phyloP scores from a whole-genome alignment of 2,888 invertebrate genomes.

The Pogonocherus hispidulus region DNA sequence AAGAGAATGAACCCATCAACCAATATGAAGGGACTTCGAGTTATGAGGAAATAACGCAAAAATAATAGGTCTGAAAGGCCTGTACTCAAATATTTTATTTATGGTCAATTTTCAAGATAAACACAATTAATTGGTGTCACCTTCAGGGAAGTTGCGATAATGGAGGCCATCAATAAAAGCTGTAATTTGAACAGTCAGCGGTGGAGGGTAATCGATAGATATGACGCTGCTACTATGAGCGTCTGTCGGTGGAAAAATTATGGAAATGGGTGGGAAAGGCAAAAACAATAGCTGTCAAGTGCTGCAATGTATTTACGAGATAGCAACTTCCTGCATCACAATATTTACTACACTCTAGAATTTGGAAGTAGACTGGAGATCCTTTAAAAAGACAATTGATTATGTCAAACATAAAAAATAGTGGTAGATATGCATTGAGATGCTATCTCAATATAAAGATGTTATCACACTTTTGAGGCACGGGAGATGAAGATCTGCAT shows the following conservation, averaged over 20 bases:
- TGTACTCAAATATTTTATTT: slow-evolving; percentile 50
- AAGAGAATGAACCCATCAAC: neutral
- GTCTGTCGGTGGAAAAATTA: slow-evolving; percentile 13
- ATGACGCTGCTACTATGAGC: slow-evolving; percentile 42
- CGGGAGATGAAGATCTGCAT: too few species aligned
- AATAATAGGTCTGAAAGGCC: slow-evolving; percentile 29
- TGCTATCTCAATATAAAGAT: too few species aligned
- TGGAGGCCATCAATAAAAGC: slow-evolving; percentile 53
- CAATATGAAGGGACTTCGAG: neutral
- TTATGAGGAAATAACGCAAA: neutral
- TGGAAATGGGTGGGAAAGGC: slow-evolving; percentile 5
- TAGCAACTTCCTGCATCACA: too few species aligned
- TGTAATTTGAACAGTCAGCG: slow-evolving; percentile 53
- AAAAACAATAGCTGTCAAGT: neutral
- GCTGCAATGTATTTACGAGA: neutral
- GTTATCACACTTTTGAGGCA: too few species aligned
- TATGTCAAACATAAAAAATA: too few species aligned
- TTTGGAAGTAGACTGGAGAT: too few species aligned
- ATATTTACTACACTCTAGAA: too few species aligned
- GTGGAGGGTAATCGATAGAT: slow-evolving; percentile 45
- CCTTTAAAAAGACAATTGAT: too few species aligned
- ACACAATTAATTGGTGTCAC: slow-evolving; percentile 56
- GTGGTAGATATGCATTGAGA: too few species aligned
- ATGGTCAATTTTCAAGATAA: slow-evolving; percentile 53
- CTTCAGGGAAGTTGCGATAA: slow-evolving; percentile 54